These are phyloP conservation scores for Rhabdomys dilectus DNA, from an alignment of 2,113 vertebrate species.

Conservation along the genomic window DNA sequence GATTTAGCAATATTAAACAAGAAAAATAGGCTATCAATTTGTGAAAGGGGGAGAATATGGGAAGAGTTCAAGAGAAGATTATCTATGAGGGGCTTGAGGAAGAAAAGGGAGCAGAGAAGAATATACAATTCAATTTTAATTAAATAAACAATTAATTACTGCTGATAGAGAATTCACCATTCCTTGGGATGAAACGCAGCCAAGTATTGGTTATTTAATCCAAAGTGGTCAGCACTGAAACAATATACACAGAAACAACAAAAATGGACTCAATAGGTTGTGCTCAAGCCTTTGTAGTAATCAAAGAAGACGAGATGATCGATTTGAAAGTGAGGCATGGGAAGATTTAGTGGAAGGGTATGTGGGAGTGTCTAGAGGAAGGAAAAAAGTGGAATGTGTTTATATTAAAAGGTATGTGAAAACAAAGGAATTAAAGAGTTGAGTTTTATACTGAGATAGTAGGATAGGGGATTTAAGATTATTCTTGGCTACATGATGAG, in stretches of 20 bases:
- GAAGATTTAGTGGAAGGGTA: background rate
- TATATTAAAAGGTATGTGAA: background rate
- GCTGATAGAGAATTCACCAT: background rate
- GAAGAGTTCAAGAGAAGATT: background rate
- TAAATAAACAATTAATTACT: too few species aligned
- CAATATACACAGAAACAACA: background rate
- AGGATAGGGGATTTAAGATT: background rate
- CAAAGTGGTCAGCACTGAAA: background rate
- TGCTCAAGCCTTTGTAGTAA: background rate
- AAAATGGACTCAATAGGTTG: background rate
- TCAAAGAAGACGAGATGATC: background rate
- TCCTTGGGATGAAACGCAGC: background rate
- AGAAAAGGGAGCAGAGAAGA: background rate
- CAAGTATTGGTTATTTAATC: background rate
- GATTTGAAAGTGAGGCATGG: background rate
- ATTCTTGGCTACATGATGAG: background rate
- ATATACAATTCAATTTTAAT: background rate
- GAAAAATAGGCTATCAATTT: background rate
- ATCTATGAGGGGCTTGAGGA: background rate
- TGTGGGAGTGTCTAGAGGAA: background rate
- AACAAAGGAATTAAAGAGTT: background rate
- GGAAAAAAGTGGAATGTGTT: too few species aligned
- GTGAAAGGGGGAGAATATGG: background rate
- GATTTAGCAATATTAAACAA: background rate
- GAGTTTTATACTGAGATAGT: background rate